Evolutionary conservation across 2,888 invertebrate species (phyloP), one percentile per base, ranked within the genome.

Genomic region (Rhagonycha lutea): DNA sequence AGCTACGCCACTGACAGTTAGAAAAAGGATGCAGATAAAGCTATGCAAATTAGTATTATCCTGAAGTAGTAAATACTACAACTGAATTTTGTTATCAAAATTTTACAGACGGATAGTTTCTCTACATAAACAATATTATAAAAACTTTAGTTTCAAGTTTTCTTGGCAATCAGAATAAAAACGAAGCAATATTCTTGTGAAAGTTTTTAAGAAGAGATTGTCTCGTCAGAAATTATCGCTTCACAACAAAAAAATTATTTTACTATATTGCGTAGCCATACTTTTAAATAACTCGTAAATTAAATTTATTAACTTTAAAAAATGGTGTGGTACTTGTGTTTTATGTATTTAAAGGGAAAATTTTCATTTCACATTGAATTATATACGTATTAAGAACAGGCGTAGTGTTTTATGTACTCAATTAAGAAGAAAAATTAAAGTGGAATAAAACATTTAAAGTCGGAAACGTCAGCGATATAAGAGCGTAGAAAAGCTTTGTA

Each of bases 391-490:
- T 60, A 26, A 68, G 29, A 61, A 62, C 72, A 61, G 28, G 68
- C 72, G 61, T 18, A 62, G 68, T 68, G 68, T 72, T 72, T 61
- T 61, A 68, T 72, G 72, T 68, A 68, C 72, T 72, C 61, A 68
- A 72, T 72, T 72, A 72, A 72, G 72, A 60, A 72, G 72, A 68
- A 72, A 68, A 72, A 68, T 72, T 72, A 72, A 72, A 72, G 72
- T 61, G 26, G 72, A 61, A 68, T 68, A 72, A 68, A 65, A 24
- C 71, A 63, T 70, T 70, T 68, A 24, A 68, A 68, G 68, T 72
- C 67, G 26, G 72, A 61, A 68, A 62, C 32, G 68, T 18, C n/a
- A 24, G 14, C 11, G 18, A 72, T 26, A 61, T 68, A 68, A 12
- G 47, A 23, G 32, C 47, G 24, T 23, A 29, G 65, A 47, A 32